Base-by-base conservation (phyloP, 35 echinoderm and acorn worm species). In the Holothuria glaberrima region DNA sequence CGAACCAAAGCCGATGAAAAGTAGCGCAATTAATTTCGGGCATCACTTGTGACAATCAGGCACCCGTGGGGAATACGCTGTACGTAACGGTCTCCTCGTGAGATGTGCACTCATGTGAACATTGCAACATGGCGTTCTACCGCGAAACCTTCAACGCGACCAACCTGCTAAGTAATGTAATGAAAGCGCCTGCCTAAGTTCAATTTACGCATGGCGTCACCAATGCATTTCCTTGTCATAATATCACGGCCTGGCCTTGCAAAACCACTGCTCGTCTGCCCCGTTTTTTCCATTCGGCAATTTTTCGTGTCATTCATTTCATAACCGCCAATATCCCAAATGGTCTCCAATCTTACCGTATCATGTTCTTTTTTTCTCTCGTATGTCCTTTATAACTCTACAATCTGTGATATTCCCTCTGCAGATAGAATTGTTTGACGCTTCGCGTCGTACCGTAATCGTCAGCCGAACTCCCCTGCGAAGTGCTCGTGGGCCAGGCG, bases 361-460 rank as follows among this genome's bases (percentile, higher is more conserved):
- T 78, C 35, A 22, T n/a, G 29, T 78, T 27, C 44, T 46, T 78
- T 28, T 28, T 48, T 78, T 48, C 44, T 48, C 27, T 78, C 74
- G 36, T 48, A 50, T 48, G n/a, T 35, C 24, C 29, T 78, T 48
- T 45, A 78, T 48, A 78, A 78, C 50, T 48, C 10, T 78, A 78
- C 74, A 78, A 54, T 56, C 50, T 75, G 28, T 75, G 17, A 41
- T 78, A 48, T 78, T n/a, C 59, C 80, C 25, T 58, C 22, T 56
- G 58, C 80, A 84, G 80, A 84, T 84, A 54, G 46, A 12, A 62
- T 61, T 84, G 46, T 84, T 84, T 60, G 80, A 84, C 80, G 80
- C 80, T 61, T 59, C 22, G 80, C 80, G 80, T 84, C 80, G 57
- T 31, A 30, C 29, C 28, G 14, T 18, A 16, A 30, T 84, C 80